phyloP scores from a whole-genome alignment of 2,113 vertebrate species.

The Chaenocephalus aceratus region DNA sequence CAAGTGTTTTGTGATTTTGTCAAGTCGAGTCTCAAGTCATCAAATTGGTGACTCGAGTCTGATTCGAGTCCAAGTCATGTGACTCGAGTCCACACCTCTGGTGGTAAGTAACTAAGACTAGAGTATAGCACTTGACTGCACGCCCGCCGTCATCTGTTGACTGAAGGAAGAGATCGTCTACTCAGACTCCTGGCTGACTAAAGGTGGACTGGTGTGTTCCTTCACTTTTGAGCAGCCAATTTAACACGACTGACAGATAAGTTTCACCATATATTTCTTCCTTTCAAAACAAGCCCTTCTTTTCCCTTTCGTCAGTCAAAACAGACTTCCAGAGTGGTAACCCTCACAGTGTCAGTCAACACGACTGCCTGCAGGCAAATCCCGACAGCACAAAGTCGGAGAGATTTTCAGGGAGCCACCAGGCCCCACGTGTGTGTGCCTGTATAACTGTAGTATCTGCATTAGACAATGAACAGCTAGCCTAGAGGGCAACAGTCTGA shows the following conservation, averaged over 20 bases:
- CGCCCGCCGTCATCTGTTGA: no score
- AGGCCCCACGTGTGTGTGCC: not conserved
- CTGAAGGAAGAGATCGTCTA: no score
- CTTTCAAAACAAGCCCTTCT: slow-evolving; percentile 49
- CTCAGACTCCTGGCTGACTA: slow-evolving; percentile 22
- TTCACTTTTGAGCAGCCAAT: slow-evolving; percentile 59
- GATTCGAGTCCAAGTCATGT: no score
- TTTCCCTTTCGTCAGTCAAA: slow-evolving; percentile 52
- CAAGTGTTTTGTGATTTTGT: no score
- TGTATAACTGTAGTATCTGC: not conserved
- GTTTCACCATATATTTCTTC: slow-evolving; percentile 53
- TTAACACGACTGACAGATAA: slow-evolving; percentile 67
- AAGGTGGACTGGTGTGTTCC: slow-evolving; percentile 35
- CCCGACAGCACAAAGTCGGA: slow-evolving; percentile 3
- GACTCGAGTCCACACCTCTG: no score
- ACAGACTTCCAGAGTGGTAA: slow-evolving; percentile 42
- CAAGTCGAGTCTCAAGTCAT: no score
- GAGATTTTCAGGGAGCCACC: not conserved
- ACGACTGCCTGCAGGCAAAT: slow-evolving; percentile 34
- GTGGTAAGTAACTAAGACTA: not conserved
- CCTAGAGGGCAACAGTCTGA: slow-evolving; percentile 15
- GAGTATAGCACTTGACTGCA: not conserved
- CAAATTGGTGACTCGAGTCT: no score
- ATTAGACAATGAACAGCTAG: slow-evolving; percentile 4
- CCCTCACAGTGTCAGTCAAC: slow-evolving; percentile 46